Evolutionary conservation across 2,797 vertebrate species (phyloP).

Genomic region (Cryptoprocta ferox): DNA sequence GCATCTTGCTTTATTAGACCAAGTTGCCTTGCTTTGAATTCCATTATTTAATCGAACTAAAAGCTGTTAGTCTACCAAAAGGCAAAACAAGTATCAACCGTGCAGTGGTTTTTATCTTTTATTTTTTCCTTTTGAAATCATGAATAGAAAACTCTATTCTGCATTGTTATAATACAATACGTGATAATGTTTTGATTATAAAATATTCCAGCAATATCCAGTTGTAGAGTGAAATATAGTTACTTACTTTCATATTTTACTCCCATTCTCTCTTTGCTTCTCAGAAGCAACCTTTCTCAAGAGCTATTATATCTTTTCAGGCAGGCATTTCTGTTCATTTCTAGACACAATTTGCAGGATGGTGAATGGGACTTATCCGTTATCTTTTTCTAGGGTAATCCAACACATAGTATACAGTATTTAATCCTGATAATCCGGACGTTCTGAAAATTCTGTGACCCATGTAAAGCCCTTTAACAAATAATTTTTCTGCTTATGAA

Average conservation of each 20-base stretch:
- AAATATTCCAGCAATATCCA: neutral
- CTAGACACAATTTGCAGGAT: neutral
- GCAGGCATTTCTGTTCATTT: neutral
- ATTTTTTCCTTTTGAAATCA: neutral
- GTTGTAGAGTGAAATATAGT: neutral
- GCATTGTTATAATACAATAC: neutral
- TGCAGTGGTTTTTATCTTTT: neutral
- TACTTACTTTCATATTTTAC: neutral
- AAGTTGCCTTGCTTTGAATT: conserved; percentile 18
- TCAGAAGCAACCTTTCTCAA: neutral
- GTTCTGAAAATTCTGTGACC: neutral
- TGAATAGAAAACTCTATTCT: neutral
- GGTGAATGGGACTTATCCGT: neutral
- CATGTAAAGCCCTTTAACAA: neutral
- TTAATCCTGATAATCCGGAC: neutral
- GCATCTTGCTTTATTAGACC: neutral
- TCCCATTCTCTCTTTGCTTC: neutral
- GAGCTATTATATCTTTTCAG: neutral
- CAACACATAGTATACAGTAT: neutral
- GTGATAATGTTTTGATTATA: neutral
- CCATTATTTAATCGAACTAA: conserved; percentile 27
- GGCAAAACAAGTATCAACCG: neutral
- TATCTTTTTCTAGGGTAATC: neutral
- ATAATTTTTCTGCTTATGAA: neutral
- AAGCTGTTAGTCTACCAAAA: neutral